Evolutionary conservation across 2,113 vertebrate species (phyloP), one percentile per base, ranked within the genome.

Genomic region (Zosterops lateralis): DNA sequence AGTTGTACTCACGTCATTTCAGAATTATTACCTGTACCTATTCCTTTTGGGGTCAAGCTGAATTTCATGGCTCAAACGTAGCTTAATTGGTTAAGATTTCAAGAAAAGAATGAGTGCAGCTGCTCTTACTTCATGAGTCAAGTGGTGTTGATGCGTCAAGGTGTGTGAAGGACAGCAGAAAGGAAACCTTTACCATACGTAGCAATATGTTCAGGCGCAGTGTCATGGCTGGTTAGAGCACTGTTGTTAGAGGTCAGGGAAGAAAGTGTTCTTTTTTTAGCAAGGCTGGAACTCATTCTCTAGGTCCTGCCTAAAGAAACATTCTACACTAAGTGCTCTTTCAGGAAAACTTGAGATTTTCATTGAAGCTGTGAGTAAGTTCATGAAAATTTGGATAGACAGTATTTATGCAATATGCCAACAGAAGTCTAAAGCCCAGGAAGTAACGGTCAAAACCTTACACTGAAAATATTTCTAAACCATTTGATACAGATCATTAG

Each of bases 1-100:
- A 5, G 0, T 56, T 76, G 58, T 73, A 45, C 19, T 73, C 2
- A 0, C 4, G 36, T 58, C 0, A 22, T 34, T 84, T 89, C 9
- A 74, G 28, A 87, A 54, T 66, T 67, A 12, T 8, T 89, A 42
- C 29, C 25, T 64, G 22, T 67, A 40, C 36, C 6, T 71, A 4
- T 61, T 87, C 40, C 8, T 6, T 87, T 62, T 93, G 53, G 48
- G 42, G 40, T 84, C 36, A 91, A 42, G 34, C 54, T 93, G n/a
- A 87, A 62, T 48, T 82, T 84, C 14, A 2, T 79, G 73, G 34
- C 67, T 89, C 58, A 74, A 34, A n/a, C 58, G 36, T 40, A 31
- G 25, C 44, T 68, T 48, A 64, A 57, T 15, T 47, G 62, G 14
- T 89, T 89, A 53, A 65, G 31, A 87, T 82, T 79, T 87, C 44